Conservation (phyloP, 2,113 vertebrate genomes). For the Camarhynchus parvulus region DNA sequence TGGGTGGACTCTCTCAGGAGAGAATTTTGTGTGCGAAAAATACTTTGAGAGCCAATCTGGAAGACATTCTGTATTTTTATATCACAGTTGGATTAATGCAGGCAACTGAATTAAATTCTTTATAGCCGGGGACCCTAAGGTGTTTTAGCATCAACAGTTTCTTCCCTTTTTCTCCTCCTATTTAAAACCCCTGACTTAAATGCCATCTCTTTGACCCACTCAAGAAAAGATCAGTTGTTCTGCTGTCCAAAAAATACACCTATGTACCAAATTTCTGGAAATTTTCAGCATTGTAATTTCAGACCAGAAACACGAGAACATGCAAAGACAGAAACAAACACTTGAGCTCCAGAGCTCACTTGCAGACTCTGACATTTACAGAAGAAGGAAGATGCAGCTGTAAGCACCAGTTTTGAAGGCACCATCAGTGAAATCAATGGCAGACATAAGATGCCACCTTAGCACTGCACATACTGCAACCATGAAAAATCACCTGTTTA, state of each 20-base stretch:
- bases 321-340: background rate
- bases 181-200: background rate
- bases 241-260: background rate
- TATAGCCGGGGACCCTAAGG: background rate
- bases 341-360: background rate
- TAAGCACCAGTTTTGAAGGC: background rate
- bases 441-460: background rate
- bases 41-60: background rate
- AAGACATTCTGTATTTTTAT: background rate
- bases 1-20: background rate
- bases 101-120: background rate
- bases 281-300: background rate
- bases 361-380: background rate
- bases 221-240: background rate
- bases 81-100: background rate
- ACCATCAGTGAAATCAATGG: background rate
- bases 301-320: background rate
- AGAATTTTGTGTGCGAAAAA: background rate
- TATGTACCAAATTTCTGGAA: background rate
- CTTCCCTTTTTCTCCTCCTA: background rate
- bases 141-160: background rate
- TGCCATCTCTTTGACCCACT: background rate
- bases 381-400: background rate
- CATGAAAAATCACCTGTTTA: background rate
- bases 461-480: background rate